Conservation (phyloP, 2,797 vertebrate genomes). For the Gymnoscopelus braueri region DNA sequence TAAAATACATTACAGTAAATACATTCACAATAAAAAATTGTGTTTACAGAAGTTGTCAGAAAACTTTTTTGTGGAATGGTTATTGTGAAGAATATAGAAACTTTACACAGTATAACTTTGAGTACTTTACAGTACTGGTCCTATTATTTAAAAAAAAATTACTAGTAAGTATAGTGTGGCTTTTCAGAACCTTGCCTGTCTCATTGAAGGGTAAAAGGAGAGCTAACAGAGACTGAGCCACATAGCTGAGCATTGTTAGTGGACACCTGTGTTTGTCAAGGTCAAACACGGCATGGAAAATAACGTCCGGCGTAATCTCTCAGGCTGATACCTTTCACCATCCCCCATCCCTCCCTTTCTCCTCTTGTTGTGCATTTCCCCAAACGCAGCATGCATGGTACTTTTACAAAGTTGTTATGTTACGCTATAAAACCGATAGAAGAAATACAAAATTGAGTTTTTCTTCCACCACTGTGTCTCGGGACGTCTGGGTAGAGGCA, state of each 20-base stretch:
- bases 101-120: no score
- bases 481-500: no score
- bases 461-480: no score
- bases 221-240: background rate
- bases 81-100: no score
- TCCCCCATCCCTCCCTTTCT: background rate
- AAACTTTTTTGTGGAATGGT: no score
- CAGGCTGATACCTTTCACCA: background rate
- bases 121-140: no score
- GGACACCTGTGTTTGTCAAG: slow-evolving; percentile 23
- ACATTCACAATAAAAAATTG: no score
- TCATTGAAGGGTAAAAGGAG: background rate
- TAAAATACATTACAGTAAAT: no score
- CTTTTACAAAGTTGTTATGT: background rate
- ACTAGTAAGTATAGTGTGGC: no score
- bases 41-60: no score
- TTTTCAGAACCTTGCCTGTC: background rate
- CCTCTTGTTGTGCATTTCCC: background rate
- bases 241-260: slow-evolving; percentile 13
- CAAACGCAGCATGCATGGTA: background rate
- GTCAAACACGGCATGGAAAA: slow-evolving; percentile 14
- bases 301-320: background rate
- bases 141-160: no score
- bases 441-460: background rate
- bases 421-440: background rate